These are phyloP conservation scores for human (Homo sapiens) DNA, from an alignment of 2,113 vertebrate species.

Conservation along the genomic window GRCh38 chr15:94660501-94661000, in stretches of 20 bases:
- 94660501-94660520: background rate
- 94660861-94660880: background rate
- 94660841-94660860: background rate
- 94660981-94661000: background rate
- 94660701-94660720: background rate
- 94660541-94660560: background rate
- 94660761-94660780: background rate
- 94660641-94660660: background rate
- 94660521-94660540: background rate
- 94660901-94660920: background rate
- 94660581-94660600: background rate
- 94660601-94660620: background rate
- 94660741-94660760: background rate
- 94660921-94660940: background rate
- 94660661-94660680: background rate
- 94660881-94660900: background rate
- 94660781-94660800: slow-evolving; percentile 46
- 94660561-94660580: background rate
- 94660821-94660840: background rate
- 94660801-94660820: slow-evolving; percentile 6
- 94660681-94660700: background rate
- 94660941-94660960: background rate
- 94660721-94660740: background rate
- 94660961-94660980: background rate
- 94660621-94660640: background rate